A percentile compares a stretch with the other conserved stretches of the same genome.
phyloP scores from a whole-genome alignment of 2,888 invertebrate genomes.

The Dusona sp. region DNA sequence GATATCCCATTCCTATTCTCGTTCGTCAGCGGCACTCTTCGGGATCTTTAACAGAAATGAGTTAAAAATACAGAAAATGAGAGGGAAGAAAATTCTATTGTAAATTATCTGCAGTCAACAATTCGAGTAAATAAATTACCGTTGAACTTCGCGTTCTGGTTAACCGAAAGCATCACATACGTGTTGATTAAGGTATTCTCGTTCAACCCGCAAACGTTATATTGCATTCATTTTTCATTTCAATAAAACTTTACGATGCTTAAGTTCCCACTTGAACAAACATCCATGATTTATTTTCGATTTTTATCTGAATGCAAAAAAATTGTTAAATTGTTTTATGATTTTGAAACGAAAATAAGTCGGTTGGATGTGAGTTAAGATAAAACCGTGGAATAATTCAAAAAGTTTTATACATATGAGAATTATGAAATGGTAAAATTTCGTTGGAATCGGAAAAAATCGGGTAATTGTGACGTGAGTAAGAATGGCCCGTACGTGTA shows the following conservation, averaged over 20 bases:
- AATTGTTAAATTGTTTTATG: neutral
- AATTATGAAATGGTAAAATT: slow-evolving; percentile 1
- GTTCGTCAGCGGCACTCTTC: slow-evolving; percentile 58
- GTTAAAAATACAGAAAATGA: slow-evolving; percentile 16
- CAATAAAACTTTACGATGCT: neutral
- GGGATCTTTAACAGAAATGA: slow-evolving; percentile 53
- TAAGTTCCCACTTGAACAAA: neutral
- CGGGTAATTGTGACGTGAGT: neutral
- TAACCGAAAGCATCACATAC: slow-evolving; percentile 12
- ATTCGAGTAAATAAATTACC: slow-evolving; percentile 52
- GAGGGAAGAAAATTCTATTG: slow-evolving; percentile 20
- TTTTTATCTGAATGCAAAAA: neutral
- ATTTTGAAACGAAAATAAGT: neutral
- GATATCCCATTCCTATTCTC: slow-evolving; percentile 54
- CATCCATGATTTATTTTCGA: neutral
- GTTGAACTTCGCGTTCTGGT: slow-evolving; percentile 67
- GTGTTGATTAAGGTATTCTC: neutral
- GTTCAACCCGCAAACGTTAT: neutral
- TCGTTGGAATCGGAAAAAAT: neutral
- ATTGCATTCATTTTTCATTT: neutral
- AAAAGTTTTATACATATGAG: no score
- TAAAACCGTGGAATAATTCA: no score
- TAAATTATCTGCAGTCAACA: slow-evolving; percentile 49
- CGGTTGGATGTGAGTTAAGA: no score
- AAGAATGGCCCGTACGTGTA: neutral